Evolutionary conservation across 1,140 invertebrate species (phyloP), one percentile per base, ranked within the genome.

Genomic region (Lepidotrigona ventralis): DNA sequence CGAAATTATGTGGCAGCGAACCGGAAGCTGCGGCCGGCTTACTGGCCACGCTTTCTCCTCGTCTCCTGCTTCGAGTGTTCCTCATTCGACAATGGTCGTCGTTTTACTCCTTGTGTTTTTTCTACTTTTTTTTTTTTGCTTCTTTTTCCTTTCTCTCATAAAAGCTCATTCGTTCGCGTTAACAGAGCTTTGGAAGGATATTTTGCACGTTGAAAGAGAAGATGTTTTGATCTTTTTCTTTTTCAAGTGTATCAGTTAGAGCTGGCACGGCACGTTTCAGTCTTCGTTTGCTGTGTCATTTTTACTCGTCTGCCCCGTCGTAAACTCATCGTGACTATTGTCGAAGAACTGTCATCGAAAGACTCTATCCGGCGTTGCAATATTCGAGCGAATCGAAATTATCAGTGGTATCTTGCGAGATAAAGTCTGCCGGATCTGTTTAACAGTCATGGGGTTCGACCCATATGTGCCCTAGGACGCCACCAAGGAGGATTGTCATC

Each of bases 401-500:
- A 74, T 80, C 76, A 11, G 3, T 26, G 39, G 19, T 4, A 80
- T 81, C 63, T 72, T 46, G 2, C 15, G 53, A 69, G 51, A 78
- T 69, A 78, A 69, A 64, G 79, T 29, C 68, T 86, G 21, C 19
- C 26, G 77, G 81, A 86, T 89, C 87, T 89, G 63, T 85, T 89
- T 89, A 89, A 89, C 85, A 89, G 87, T 89, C 88, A 87, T 89
- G 75, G 88, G 86, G 88, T 75, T 79, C 68, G 78, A 8, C 76
- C 86, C 91, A 91, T 92, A 92, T 92, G 92, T 89, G 86, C 80
- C 83, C 76, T 71, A 77, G 86, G 88, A 85, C 87, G 85, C 69
- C 79, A 88, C 86, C 86, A 88, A 91, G 89, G 90, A 90, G 90
- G 91, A 93, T 93, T 92, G 93, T 93, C 92, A 93, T 91, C 90